These are phyloP conservation scores for Philereme transversata DNA, from an alignment of 2,888 invertebrate genomes.

Conservation along the genomic window DNA sequence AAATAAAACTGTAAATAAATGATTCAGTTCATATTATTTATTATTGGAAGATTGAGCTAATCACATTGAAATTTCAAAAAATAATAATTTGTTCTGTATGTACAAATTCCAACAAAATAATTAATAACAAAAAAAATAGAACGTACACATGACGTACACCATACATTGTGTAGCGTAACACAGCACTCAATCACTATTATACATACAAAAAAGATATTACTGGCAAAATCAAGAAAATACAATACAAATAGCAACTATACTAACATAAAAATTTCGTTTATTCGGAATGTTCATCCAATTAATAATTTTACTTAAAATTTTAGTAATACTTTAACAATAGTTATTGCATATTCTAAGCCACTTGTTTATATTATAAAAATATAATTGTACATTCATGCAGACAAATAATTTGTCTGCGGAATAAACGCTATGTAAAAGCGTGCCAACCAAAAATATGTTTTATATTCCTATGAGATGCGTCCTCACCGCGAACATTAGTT, in stretches of 20 bases:
- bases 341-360: conserved; percentile 18
- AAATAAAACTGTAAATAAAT: conserved; percentile 29
- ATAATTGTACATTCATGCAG: conserved; percentile 20
- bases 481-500: no score
- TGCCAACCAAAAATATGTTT: neutral
- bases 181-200: conserved; percentile 66
- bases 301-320: conserved; percentile 44
- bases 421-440: no score
- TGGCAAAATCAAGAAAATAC: conserved; percentile 41
- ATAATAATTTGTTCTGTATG: conserved; percentile 33
- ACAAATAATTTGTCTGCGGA: conserved; percentile 14
- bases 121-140: conserved; percentile 33
- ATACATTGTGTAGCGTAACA: conserved; percentile 60
- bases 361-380: conserved; percentile 13
- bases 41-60: conserved; percentile 38
- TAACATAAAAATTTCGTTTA: conserved; percentile 41
- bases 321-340: conserved; percentile 42
- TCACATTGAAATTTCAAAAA: conserved; percentile 28
- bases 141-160: conserved; percentile 29
- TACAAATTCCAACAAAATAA: conserved; percentile 35
- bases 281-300: conserved; percentile 55
- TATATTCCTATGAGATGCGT: no score
- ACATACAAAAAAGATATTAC: conserved; percentile 47
- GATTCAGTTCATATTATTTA: conserved; percentile 37
- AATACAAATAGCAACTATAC: conserved; percentile 31